phyloP scores from a whole-genome alignment of 2,113 vertebrate species.

The Paralichthys olivaceus region DNA sequence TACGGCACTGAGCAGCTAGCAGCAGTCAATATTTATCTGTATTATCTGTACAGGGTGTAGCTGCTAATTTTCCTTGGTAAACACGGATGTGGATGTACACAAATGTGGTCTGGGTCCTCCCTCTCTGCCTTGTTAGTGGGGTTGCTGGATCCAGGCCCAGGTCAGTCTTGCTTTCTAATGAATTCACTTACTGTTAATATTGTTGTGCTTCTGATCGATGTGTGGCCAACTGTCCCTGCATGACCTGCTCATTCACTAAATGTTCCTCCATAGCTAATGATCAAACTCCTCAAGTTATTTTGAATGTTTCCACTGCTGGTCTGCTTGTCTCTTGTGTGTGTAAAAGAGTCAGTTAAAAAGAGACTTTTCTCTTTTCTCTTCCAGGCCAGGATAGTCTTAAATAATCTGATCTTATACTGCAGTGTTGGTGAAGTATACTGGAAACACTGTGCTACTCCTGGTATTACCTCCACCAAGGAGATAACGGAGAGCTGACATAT shows the following conservation, averaged over 20 bases:
- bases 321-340: conserved; percentile 5
- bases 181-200: conserved; percentile 36
- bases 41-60: background rate
- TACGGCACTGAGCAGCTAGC: too few species aligned
- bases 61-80: background rate
- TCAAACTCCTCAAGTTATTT: conserved; percentile 35
- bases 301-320: conserved; percentile 39
- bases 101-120: conserved; percentile 10
- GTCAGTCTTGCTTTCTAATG: conserved; percentile 29
- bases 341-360: too few species aligned
- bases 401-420: too few species aligned
- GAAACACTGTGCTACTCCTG: too few species aligned
- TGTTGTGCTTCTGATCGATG: conserved; percentile 44
- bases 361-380: too few species aligned
- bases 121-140: background rate
- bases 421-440: background rate
- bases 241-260: conserved; percentile 35
- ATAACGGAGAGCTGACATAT: background rate
- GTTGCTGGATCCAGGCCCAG: conserved; percentile 33
- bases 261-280: conserved; percentile 19
- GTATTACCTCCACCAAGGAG: too few species aligned
- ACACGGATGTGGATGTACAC: background rate
- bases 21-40: too few species aligned
- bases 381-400: too few species aligned
- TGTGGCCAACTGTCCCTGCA: conserved; percentile 27